Conservation (phyloP, 2,797 vertebrate genomes). For the Poeciliopsis turneri region DNA sequence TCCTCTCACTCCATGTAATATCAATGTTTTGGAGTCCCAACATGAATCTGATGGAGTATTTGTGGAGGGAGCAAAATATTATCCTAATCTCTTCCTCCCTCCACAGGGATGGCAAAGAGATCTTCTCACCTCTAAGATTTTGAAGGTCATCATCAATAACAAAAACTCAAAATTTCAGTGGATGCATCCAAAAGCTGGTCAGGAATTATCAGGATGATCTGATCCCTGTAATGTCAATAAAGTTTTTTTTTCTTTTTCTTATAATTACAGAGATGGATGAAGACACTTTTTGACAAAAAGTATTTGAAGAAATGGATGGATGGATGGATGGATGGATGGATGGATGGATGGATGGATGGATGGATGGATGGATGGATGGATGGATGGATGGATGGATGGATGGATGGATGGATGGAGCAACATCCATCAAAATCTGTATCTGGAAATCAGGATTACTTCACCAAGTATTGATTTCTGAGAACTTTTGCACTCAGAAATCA, state of each 20-base stretch:
- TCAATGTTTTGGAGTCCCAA: neutral
- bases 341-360: conserved; percentile 6
- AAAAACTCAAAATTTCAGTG: neutral
- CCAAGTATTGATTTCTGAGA: neutral
- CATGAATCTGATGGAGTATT: neutral
- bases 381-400: neutral
- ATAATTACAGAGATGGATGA: neutral
- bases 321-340: neutral
- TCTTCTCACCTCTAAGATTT: neutral
- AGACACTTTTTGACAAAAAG: neutral
- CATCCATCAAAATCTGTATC: neutral
- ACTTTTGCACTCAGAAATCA: neutral
- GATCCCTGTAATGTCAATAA: neutral
- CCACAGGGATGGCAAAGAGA: neutral
- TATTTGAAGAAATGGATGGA: neutral
- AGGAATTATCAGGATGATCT: neutral
- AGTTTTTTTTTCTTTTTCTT: neutral
- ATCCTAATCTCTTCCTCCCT: too few species aligned
- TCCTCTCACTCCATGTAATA: neutral
- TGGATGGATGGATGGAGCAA: neutral
- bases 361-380: conserved; percentile 1
- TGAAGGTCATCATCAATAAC: neutral
- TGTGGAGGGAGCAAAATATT: neutral
- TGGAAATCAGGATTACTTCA: neutral
- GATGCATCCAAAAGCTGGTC: neutral